Conservation (phyloP, 2,113 vertebrate species). For the Notiomystis cincta region DNA sequence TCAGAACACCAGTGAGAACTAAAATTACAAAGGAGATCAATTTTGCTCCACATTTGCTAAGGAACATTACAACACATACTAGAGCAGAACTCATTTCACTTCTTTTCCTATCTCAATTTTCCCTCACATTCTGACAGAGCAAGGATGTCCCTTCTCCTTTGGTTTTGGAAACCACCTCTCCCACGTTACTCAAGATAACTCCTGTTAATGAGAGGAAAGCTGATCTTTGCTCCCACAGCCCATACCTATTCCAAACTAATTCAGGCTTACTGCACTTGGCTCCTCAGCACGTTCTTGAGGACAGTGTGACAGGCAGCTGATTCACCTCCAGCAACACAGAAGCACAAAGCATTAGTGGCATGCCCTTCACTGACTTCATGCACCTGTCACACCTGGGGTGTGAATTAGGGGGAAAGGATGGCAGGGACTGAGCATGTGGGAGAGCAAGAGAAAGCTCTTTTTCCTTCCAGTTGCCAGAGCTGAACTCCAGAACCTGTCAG, state of each 20-base stretch:
- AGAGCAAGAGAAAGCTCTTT: neutral
- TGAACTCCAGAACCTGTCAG: neutral
- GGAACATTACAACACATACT: neutral
- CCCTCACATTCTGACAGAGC: neutral
- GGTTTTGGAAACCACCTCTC: neutral
- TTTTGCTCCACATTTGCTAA: neutral
- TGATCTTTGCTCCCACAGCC: neutral
- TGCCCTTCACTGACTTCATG: neutral
- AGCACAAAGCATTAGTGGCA: neutral
- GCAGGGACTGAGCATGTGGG: neutral
- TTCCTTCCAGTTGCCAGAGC: neutral
- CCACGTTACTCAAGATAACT: neutral
- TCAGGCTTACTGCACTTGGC: neutral
- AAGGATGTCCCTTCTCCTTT: neutral
- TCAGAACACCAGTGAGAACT: neutral
- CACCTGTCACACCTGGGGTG: accelerated
- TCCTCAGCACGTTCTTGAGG: neutral
- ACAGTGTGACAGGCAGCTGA: neutral
- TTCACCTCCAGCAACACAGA: neutral
- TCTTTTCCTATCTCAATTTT: neutral
- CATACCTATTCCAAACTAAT: neutral
- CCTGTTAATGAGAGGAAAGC: neutral
- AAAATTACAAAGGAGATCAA: neutral
- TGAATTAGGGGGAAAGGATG: neutral
- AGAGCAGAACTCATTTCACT: neutral